Evolutionary conservation across 2,113 vertebrate species (phyloP).

Genomic region (Lipophrys pholis): DNA sequence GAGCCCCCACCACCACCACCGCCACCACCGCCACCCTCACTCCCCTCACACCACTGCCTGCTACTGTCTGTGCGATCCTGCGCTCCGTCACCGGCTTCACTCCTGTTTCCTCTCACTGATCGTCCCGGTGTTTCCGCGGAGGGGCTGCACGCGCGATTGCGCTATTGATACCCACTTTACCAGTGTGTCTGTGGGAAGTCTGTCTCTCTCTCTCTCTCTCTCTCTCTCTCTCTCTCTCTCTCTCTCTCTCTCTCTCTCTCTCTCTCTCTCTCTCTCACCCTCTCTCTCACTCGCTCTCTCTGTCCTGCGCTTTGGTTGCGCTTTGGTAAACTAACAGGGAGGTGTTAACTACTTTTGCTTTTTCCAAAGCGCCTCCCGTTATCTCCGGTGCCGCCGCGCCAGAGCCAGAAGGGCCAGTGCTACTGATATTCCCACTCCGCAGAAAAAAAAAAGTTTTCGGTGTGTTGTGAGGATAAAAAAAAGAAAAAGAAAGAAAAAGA

Average conservation of each 20-base stretch:
- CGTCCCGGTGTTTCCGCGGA: slow-evolving; percentile 61
- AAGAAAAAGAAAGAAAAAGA: slow-evolving; percentile 50
- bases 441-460: slow-evolving; percentile 70
- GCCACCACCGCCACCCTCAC: background rate
- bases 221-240: slow-evolving; percentile 18
- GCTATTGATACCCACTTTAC: slow-evolving; percentile 86
- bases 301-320: slow-evolving; percentile 50
- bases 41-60: slow-evolving; percentile 49
- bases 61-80: slow-evolving; percentile 67
- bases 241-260: slow-evolving; percentile 53
- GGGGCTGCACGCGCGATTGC: slow-evolving; percentile 81
- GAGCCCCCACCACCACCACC: slow-evolving; percentile 22
- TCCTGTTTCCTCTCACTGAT: slow-evolving; percentile 62
- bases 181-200: slow-evolving; percentile 85
- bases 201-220: slow-evolving; percentile 58
- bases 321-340: slow-evolving; percentile 82
- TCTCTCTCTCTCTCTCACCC: slow-evolving; percentile 52
- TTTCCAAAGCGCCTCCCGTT: slow-evolving; percentile 81
- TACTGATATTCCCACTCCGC: slow-evolving; percentile 47
- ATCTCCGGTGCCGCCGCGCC: slow-evolving; percentile 72
- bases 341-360: slow-evolving; percentile 85
- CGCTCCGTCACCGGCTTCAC: slow-evolving; percentile 64
- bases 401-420: slow-evolving; percentile 55
- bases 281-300: slow-evolving; percentile 35
- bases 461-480: slow-evolving; percentile 82